phyloP scores from a whole-genome alignment of 2,888 invertebrate species.

The Diaphora mendica region DNA sequence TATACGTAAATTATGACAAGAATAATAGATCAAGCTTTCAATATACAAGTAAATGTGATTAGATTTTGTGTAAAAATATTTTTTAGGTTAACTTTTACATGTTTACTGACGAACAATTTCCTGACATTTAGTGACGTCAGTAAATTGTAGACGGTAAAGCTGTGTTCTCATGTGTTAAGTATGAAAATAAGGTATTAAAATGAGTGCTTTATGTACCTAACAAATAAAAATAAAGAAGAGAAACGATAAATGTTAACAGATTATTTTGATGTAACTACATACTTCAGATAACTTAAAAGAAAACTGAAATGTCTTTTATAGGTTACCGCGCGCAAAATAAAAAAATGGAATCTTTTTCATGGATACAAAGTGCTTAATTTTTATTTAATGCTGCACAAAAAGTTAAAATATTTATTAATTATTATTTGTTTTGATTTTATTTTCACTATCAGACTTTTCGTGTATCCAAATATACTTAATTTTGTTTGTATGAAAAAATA shows the following conservation, averaged over 20 bases:
- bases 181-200: neutral
- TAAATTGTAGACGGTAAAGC: constrained; percentile 29
- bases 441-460: neutral
- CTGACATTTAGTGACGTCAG: constrained; percentile 31
- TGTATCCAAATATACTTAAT: neutral
- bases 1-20: constrained; percentile 29
- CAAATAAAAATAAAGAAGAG: too few species aligned
- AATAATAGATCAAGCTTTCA: constrained; percentile 32
- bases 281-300: neutral
- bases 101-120: constrained; percentile 32
- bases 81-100: constrained; percentile 16
- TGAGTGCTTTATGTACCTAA: neutral
- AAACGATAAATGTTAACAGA: too few species aligned
- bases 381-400: too few species aligned
- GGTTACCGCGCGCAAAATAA: neutral
- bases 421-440: too few species aligned
- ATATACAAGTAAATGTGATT: constrained; percentile 25
- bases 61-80: constrained; percentile 26
- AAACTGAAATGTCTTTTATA: neutral
- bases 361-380: too few species aligned
- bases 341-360: neutral
- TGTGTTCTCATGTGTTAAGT: constrained; percentile 21
- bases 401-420: neutral
- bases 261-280: too few species aligned
- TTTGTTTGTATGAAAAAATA: neutral